These are phyloP conservation scores for Anas capensis DNA, from an alignment of 2,797 vertebrate species.

Conservation along the genomic window DNA sequence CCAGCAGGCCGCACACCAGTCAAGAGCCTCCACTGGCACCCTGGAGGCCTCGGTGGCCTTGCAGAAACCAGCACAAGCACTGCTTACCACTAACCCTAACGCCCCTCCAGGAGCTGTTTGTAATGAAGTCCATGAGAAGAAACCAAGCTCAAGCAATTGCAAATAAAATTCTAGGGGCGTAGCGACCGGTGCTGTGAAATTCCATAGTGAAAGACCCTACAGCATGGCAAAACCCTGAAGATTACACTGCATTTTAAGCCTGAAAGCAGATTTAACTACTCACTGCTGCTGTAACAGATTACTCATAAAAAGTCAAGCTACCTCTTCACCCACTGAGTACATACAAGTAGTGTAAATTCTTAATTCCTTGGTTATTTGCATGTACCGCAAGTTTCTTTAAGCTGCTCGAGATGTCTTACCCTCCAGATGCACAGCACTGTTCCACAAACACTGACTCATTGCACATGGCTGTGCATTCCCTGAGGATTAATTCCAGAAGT, in stretches of 20 bases:
- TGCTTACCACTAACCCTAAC: background rate
- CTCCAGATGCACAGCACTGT: fast-evolving
- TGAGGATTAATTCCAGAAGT: background rate
- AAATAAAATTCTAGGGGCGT: background rate
- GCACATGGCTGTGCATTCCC: fast-evolving
- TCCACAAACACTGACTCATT: too few species aligned
- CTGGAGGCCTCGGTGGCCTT: too few species aligned
- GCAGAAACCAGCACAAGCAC: fast-evolving
- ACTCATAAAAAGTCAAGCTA: background rate
- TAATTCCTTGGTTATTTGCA: background rate
- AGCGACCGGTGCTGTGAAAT: fast-evolving
- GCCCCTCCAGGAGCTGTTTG: background rate
- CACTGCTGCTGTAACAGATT: background rate
- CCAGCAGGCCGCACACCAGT: too few species aligned
- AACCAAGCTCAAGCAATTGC: background rate
- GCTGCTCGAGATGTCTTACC: background rate
- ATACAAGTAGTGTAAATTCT: background rate
- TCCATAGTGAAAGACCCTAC: fast-evolving
- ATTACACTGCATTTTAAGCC: background rate
- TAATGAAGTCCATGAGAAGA: background rate
- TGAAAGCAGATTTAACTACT: background rate
- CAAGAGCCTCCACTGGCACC: fast-evolving
- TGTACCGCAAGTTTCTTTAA: background rate
- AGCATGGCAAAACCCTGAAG: fast-evolving
- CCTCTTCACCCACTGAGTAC: background rate